These are phyloP conservation scores for Camelus bactrianus DNA, from an alignment of 2,113 vertebrate genomes.

Conservation along the genomic window DNA sequence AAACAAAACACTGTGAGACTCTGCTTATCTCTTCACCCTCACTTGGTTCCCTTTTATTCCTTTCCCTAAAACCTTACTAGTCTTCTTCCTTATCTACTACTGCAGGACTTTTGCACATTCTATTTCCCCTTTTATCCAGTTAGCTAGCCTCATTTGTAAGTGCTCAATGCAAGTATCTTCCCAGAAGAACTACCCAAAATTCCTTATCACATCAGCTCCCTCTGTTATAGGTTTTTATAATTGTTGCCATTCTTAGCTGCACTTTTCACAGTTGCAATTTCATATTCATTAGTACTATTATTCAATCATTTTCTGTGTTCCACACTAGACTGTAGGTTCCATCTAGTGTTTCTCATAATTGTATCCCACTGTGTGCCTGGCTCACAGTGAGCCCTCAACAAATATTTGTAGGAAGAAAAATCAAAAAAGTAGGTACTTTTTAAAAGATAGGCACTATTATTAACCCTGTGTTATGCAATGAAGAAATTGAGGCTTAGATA, in stretches of 20 bases:
- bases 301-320: background rate
- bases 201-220: background rate
- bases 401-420: constrained; percentile 20
- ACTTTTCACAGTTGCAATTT: constrained; percentile 6
- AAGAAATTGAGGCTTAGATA: background rate
- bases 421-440: background rate
- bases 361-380: background rate
- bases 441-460: background rate
- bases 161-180: background rate
- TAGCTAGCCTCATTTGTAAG: constrained; percentile 11
- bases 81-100: background rate
- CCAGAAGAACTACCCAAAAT: background rate
- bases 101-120: background rate
- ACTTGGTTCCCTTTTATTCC: background rate
- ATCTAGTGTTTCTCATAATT: background rate
- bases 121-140: background rate
- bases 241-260: background rate
- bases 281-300: background rate
- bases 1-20: background rate
- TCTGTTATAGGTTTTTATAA: background rate
- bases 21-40: background rate
- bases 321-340: background rate
- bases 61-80: background rate
- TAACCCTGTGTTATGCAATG: background rate
- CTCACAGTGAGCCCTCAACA: background rate